Evolutionary conservation across 1,140 invertebrate species (phyloP).

Genomic region (Drosophila funebris): DNA sequence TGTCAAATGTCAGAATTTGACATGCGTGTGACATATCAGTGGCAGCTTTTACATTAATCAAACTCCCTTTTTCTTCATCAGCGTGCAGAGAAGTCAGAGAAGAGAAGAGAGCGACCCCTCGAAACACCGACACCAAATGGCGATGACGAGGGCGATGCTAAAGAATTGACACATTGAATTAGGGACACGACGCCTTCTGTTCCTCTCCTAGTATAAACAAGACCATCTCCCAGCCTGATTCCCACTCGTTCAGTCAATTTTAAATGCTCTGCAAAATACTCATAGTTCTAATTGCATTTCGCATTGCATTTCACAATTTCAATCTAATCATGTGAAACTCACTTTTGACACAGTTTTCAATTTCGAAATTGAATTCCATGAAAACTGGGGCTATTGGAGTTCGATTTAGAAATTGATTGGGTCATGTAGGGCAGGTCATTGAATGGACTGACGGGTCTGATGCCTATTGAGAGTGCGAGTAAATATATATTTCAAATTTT

Average conservation of each 20-base stretch:
- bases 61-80: conserved; percentile 80
- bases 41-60: conserved; percentile 84
- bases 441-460: no score
- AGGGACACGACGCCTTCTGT: conserved; percentile 76
- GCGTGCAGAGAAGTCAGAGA: conserved; percentile 16
- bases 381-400: conserved; percentile 16
- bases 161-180: conserved; percentile 78
- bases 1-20: conserved; percentile 84
- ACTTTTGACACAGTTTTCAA: conserved; percentile 51
- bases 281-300: neutral
- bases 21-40: conserved; percentile 84
- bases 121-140: conserved; percentile 29
- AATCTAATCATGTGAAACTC: conserved; percentile 64
- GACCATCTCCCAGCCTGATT: conserved; percentile 9
- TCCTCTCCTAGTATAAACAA: conserved; percentile 28
- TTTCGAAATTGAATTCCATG: conserved; percentile 38
- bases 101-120: neutral
- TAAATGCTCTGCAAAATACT: conserved; percentile 13
- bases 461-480: no score
- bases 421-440: no score
- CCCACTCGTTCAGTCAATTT: conserved; percentile 18
- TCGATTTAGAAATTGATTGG: neutral
- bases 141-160: conserved; percentile 41
- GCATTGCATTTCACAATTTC: conserved; percentile 45
- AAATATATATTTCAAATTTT: no score